phyloP scores from a whole-genome alignment of 2,888 invertebrate genomes.

The Allolobophora icterica region DNA sequence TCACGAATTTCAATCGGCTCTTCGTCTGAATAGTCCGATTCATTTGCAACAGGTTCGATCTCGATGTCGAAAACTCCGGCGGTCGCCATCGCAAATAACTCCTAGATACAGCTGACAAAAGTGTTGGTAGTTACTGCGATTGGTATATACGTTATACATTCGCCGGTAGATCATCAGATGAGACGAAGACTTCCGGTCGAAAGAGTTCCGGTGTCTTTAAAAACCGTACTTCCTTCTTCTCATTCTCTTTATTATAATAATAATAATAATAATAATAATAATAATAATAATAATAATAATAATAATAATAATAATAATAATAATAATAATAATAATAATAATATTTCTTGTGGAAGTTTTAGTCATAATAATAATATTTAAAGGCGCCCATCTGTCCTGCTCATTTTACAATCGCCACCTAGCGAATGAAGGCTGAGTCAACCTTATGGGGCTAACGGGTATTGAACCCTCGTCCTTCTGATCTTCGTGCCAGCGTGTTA shows the following conservation, averaged over 20 bases:
- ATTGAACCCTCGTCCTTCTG: too few species aligned
- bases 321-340: too few species aligned
- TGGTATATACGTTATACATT: not conserved
- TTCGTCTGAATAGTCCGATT: conserved; percentile 26
- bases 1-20: conserved; percentile 18
- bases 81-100: conserved; percentile 32
- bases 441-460: too few species aligned
- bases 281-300: too few species aligned
- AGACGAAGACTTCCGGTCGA: not conserved
- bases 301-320: too few species aligned
- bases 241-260: not conserved
- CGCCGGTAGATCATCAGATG: not conserved
- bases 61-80: conserved; percentile 90
- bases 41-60: conserved; percentile 66
- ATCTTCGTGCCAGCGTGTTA: too few species aligned
- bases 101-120: not conserved
- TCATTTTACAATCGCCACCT: too few species aligned
- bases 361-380: too few species aligned
- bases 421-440: too few species aligned
- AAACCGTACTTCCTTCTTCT: not conserved
- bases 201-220: not conserved
- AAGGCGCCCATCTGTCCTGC: too few species aligned
- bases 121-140: not conserved
- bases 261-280: too few species aligned
- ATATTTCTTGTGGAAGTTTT: too few species aligned